Base-by-base conservation (phyloP, 1,140 invertebrate genomes). In the Papilio polytes region DNA sequence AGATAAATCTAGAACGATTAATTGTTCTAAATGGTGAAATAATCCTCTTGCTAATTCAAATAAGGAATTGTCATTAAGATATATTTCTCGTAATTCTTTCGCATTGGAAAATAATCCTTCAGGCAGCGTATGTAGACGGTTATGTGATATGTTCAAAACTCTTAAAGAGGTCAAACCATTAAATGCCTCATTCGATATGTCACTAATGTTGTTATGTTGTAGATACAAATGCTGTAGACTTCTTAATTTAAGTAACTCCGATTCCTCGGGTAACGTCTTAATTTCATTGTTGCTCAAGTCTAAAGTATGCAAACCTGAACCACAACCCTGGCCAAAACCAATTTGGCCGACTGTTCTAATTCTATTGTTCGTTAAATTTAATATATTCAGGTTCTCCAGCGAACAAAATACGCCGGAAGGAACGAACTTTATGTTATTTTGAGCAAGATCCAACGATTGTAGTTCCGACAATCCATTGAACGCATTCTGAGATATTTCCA, bases 1-100 rank as follows among this genome's bases (percentile, higher is more conserved):
- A 1, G 98, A 98, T 76, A 99, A 95, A 92, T 99, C 98, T 48
- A 99, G 95, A 12, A 98, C 96, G 56, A 98, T 95, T 74, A 99
- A 95, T 88, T 98, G 97, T 85, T 98, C 97, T 59, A 99, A 95
- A 0, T 97, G 96, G 83, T 97, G 97, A 91, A 99, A 98, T 18
- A 98, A 95, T n/a, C 97, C 97, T 80, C 96, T 96, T 12, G 97
- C 97, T 73, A 98, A 90, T 85, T 98, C 97, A 84, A 96, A 97
- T 18, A 98, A 93, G 20, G 97, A 97, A 88, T 98, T 98, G 89
- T 97, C 96, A 84, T 98, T 97, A 83, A 98, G 93, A 90, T 98
- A 97, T 22, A 98, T 97, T 94, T 98, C 98, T n/a, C 97, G 95
- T 13, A 98, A 93, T 87, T 98, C 97, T 83, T 96, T 96, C 51